These are phyloP conservation scores for Sitta carolinensis DNA, from an alignment of 2,797 vertebrate genomes.

Conservation along the genomic window DNA sequence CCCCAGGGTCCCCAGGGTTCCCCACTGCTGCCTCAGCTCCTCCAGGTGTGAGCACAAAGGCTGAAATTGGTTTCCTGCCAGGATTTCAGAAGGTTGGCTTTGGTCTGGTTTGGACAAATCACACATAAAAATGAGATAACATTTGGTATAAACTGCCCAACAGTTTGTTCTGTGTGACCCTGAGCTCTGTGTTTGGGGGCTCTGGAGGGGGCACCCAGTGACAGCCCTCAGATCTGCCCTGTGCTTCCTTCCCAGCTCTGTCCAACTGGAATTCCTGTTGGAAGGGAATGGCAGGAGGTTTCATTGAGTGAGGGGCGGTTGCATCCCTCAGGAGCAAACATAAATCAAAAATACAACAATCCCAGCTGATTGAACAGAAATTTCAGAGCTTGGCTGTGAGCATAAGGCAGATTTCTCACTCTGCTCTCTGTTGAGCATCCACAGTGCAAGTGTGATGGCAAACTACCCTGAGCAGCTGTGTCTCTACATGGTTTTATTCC, in stretches of 20 bases:
- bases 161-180: not conserved
- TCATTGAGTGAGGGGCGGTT: not conserved
- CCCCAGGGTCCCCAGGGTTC: not conserved
- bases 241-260: not conserved
- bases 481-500: not conserved
- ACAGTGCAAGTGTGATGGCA: not conserved
- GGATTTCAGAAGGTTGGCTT: not conserved
- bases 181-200: not conserved
- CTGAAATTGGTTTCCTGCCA: not conserved
- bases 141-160: not conserved
- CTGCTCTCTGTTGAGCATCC: not conserved
- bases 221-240: not conserved
- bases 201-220: not conserved
- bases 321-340: not conserved
- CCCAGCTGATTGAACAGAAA: not conserved
- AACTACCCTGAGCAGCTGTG: not conserved
- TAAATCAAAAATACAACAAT: not conserved
- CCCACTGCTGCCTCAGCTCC: not conserved
- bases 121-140: rapidly evolving
- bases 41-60: not conserved
- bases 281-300: not conserved
- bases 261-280: not conserved
- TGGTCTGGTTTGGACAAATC: not conserved
- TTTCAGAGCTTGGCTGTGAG: not conserved
- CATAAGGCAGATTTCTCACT: not conserved